Evolutionary conservation across 2,113 vertebrate genomes (phyloP).

Genomic region (Plestiodon gilberti): DNA sequence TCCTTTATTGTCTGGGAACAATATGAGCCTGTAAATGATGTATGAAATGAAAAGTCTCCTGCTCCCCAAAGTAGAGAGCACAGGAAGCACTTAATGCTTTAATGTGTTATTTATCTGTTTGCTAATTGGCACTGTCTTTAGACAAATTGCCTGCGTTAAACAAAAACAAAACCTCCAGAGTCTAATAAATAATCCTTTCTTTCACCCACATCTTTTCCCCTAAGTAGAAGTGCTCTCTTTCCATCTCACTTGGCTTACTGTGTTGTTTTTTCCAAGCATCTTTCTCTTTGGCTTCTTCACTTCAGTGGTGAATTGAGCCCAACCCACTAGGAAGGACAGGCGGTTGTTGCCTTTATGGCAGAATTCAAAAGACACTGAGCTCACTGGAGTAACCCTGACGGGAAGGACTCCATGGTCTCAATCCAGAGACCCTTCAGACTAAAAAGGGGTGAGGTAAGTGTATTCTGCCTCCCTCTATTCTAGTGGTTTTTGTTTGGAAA

Average conservation of each 20-base stretch:
- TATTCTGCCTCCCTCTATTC: too few relatives aligned
- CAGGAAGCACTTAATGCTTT: constrained; percentile 42
- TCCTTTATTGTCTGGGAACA: not conserved
- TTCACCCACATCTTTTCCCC: constrained; percentile 20
- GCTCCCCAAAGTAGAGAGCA: constrained; percentile 26
- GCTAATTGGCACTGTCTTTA: constrained; percentile 41
- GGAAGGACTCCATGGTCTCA: not conserved
- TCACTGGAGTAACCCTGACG: not conserved
- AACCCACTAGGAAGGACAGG: not conserved
- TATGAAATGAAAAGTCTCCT: constrained; percentile 54
- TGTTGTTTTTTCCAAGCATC: constrained; percentile 20
- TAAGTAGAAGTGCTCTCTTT: not conserved
- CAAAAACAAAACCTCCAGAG: constrained; percentile 31
- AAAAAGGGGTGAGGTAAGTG: not conserved
- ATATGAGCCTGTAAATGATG: constrained; percentile 54
- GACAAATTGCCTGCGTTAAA: constrained; percentile 27
- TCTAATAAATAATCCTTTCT: constrained; percentile 17
- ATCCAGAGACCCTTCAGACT: not conserved
- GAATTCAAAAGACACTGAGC: not conserved
- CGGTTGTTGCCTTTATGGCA: not conserved
- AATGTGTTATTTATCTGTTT: constrained; percentile 49
- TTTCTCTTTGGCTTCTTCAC: constrained; percentile 14
- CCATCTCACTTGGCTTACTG: not conserved
- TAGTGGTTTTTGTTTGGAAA: too few relatives aligned
- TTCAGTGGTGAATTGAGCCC: not conserved